Evolutionary conservation across 1,140 invertebrate genomes (phyloP), one percentile per base, ranked within the genome.

Genomic region (Vollenhovia emeryi): DNA sequence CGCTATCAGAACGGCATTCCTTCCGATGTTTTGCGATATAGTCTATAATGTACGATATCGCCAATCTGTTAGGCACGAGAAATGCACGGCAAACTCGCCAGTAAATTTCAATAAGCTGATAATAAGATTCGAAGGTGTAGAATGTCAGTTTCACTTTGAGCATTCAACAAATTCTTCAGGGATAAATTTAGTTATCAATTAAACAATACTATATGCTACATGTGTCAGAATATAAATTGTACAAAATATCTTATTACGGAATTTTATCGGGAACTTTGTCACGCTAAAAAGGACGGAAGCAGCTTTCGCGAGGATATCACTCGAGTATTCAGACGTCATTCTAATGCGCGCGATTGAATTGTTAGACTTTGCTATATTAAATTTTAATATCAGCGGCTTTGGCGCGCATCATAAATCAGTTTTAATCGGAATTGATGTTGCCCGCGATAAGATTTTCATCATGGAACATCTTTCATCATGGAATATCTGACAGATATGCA

Each of bases 401-500:
- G 18, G 33, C 5, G 9, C 36, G 15, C 33, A 73, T 80, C 33
- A 36, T 71, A 30, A 69, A 68, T 69, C 21, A 52, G 15, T 62
- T 76, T 84, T 62, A 60, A 76, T 84, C 30, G 71, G 57, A 40
- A 73, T 82, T 71, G 7, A 76, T 75, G 24, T 50, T 64, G 6
- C 45, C 2, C 33, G 43, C 40, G 33, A 57, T 79, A 64, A 52
- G 36, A 43, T 79, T 66, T 79, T 57, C 48, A 64, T 76, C 30
- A 27, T 75, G 24, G 11, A 59, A 68, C 24, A 84, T 79, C 36
- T 66, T 79, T 57, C 48, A 64, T 76, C 21, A 48, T 30, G 40
- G 15, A 68, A 66, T 13, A 76, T 68, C 79, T 68, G 60, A 62
- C 43, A 60, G 78, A 83, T 84, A 79, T 59, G 85, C 30, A 68